A percentile compares a stretch with the other conserved stretches of the same genome.
These are phyloP conservation scores for Carpatolechia fugitivella DNA, from an alignment of 2,888 invertebrate species.

Conservation along the genomic window DNA sequence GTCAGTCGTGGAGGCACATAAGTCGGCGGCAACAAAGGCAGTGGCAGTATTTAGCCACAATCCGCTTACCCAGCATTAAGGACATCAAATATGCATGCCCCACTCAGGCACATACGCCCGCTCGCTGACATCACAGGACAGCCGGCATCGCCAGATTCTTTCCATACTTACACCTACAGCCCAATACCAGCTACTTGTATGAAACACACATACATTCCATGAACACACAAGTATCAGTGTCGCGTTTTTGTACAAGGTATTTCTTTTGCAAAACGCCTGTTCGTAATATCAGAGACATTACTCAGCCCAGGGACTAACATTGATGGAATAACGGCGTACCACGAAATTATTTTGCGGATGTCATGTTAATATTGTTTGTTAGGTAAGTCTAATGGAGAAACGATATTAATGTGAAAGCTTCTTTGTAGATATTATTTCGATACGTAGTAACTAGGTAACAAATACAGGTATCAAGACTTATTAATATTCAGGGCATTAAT, in stretches of 20 bases:
- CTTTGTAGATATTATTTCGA: too few species aligned
- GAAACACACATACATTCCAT: not conserved
- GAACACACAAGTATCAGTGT: not conserved
- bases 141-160: not conserved
- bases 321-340: not conserved
- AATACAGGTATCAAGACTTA: too few species aligned
- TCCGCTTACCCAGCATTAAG: slow-evolving; percentile 23
- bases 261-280: slow-evolving; percentile 2
- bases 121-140: not conserved
- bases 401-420: not conserved
- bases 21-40: slow-evolving; percentile 13
- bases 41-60: slow-evolving; percentile 23
- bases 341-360: not conserved
- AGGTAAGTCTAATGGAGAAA: not conserved
- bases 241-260: not conserved
- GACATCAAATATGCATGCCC: slow-evolving; percentile 23
- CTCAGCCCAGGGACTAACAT: not conserved
- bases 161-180: not conserved
- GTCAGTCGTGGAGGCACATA: not conserved
- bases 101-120: slow-evolving; percentile 19
- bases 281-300: not conserved
- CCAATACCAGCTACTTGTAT: too few species aligned
- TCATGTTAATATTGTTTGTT: not conserved
- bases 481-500: too few species aligned
- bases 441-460: too few species aligned